Evolutionary conservation across 2,797 vertebrate species (phyloP), one percentile per base, ranked within the genome.

Genomic region (Pteronotus mesoamericanus): DNA sequence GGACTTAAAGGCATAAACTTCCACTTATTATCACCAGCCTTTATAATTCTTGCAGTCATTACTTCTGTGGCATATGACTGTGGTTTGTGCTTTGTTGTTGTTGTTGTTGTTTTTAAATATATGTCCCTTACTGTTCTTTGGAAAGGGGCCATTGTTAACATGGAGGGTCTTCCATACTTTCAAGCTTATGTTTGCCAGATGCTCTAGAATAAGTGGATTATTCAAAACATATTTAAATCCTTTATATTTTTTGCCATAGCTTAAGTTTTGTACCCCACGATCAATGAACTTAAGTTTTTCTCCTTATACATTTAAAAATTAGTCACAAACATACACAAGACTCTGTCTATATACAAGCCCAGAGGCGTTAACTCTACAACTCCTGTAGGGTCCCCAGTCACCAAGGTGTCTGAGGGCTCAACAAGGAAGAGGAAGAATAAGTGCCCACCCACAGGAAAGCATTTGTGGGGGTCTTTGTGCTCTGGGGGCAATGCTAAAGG

Each of bases 171-270:
- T 71, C 68, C 68, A 55, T 92, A 86, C 69, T 96, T 95, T 68
- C 88, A 96, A 95, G 91, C 96, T 96, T 94, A 95, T 95, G 91
- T 80, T 93, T 96, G 80, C 97, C 97, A 98, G 93, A 97, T 96
- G 97, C 94, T 77, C 24, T 72, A 86, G 29, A 94, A 89, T 69
- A 93, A 96, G 97, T 93, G 91, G 87, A 88, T 89, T 84, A 95
- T 93, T 97, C 53, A 93, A 97, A 98, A 96, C 96, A 95, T 92
- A 97, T 44, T 97, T 95, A 61, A 85, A 78, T 89, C 34, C 32
- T 77, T 94, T 89, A 89, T 55, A 48, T 16, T 64, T 64, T 80
- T 85, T 78, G 84, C 74, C 32, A 75, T 71, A 96, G 55, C 48
- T 94, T 86, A 84, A 97, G 64, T 68, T 95, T 95, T 61, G 26